Evolutionary conservation across 2,888 invertebrate species (phyloP).

Genomic region (Rhingia rostrata): DNA sequence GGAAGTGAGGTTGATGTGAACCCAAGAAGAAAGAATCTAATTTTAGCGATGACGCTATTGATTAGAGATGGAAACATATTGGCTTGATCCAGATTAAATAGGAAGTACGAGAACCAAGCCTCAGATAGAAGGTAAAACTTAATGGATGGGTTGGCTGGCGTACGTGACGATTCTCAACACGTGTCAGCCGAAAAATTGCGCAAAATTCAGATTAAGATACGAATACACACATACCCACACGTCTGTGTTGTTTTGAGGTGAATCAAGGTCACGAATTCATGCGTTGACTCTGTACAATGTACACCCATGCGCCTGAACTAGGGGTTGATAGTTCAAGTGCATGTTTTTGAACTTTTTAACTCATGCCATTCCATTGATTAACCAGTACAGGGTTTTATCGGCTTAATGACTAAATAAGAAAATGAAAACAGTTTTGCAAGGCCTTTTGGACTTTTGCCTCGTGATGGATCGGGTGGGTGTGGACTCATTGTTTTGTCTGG

Average conservation of each 20-base stretch:
- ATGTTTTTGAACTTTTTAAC: not conserved
- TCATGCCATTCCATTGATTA: not conserved
- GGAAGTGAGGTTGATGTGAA: conserved; percentile 19
- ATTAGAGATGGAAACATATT: too few relatives aligned
- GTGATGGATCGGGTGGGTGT: too few relatives aligned
- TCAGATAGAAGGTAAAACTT: too few relatives aligned
- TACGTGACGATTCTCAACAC: conserved; percentile 42
- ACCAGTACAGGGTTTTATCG: too few relatives aligned
- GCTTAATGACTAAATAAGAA: too few relatives aligned
- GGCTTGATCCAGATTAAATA: not conserved
- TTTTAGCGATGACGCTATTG: conserved; percentile 30
- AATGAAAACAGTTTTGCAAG: too few relatives aligned
- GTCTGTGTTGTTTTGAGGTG: conserved; percentile 7
- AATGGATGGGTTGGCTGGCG: conserved; percentile 1
- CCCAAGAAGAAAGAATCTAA: not conserved
- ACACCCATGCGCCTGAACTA: not conserved
- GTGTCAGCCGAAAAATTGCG: conserved; percentile 11
- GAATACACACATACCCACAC: not conserved
- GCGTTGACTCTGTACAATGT: conserved; percentile 7
- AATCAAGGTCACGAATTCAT: conserved; percentile 34
- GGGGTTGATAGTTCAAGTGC: conserved; percentile 1
- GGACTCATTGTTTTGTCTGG: too few relatives aligned
- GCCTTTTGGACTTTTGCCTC: too few relatives aligned
- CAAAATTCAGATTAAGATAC: conserved; percentile 25
- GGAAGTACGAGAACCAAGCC: not conserved